Conservation (phyloP, 1,140 invertebrate species). For the Drosophila fuyamai region DNA sequence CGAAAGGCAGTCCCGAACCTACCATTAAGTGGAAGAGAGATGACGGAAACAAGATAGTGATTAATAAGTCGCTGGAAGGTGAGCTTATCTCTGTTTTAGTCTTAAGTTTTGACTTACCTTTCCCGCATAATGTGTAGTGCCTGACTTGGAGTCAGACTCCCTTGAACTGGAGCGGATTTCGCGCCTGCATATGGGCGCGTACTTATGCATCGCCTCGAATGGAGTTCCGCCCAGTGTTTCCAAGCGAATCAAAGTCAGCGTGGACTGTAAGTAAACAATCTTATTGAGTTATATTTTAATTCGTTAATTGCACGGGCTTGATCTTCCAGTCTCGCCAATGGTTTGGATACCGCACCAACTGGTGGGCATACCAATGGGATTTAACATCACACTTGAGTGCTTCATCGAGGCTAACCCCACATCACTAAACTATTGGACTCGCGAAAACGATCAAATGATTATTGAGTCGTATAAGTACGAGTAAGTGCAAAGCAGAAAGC, state of each 20-base stretch:
- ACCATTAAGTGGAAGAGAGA: constrained; percentile 96
- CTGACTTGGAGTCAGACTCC: constrained; percentile 92
- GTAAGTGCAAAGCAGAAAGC: constrained; percentile 48
- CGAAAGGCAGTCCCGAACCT: constrained; percentile 94
- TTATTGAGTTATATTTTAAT: neutral
- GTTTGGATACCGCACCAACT: constrained; percentile 94
- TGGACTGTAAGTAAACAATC: constrained; percentile 92
- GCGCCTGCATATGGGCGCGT: constrained; percentile 95
- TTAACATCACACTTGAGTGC: constrained; percentile 94
- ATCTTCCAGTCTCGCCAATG: constrained; percentile 91
- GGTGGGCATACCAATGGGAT: constrained; percentile 92
- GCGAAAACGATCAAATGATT: constrained; percentile 94
- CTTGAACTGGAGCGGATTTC: constrained; percentile 94
- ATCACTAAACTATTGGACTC: constrained; percentile 96
- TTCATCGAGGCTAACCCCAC: constrained; percentile 95
- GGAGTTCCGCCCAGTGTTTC: constrained; percentile 93
- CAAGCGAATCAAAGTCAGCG: constrained; percentile 96
- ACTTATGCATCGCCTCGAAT: constrained; percentile 94
- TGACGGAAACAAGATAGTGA: constrained; percentile 92
- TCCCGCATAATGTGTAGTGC: constrained; percentile 86
- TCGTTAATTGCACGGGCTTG: too few species aligned
- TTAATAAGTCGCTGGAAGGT: constrained; percentile 93
- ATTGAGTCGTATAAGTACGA: constrained; percentile 93
- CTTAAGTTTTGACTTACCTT: neutral
- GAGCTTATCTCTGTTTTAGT: constrained; percentile 54